A percentile compares a stretch with the other conserved stretches of the same genome.
Conservation (phyloP, 2,113 vertebrate genomes). For the Sterrhoptilus dennistouni region DNA sequence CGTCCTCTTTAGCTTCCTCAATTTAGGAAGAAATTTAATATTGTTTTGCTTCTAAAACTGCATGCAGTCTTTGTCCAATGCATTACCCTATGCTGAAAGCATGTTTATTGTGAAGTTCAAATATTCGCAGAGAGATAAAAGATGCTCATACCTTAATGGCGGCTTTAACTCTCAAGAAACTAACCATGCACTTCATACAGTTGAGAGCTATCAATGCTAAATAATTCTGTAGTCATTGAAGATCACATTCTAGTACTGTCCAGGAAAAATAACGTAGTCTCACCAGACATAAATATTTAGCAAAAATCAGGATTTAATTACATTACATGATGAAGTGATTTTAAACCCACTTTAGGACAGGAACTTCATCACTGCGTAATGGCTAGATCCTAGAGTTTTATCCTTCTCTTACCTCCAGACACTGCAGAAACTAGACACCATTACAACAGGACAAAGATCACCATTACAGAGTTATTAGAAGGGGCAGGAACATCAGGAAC, state of each 20-base stretch:
- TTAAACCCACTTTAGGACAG: conserved; percentile 1
- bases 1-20: background rate
- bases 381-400: conserved; percentile 18
- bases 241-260: background rate
- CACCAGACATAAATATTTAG: conserved; percentile 18
- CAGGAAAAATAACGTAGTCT: background rate
- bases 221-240: background rate
- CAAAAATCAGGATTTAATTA: conserved; percentile 30
- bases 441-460: conserved; percentile 67
- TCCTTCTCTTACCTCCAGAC: conserved; percentile 31
- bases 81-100: background rate
- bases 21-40: background rate
- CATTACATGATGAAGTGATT: conserved; percentile 22
- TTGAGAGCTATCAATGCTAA: background rate
- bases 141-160: background rate
- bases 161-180: background rate
- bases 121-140: background rate
- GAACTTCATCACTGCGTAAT: conserved; percentile 36
- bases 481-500: conserved; percentile 38
- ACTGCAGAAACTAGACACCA: conserved; percentile 54
- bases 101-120: background rate
- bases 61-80: background rate
- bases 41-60: background rate
- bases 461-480: conserved; percentile 67
- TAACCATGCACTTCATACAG: background rate